Evolutionary conservation across 2,888 invertebrate genomes (phyloP), one percentile per base, ranked within the genome.

Genomic region (Ceraclea dissimilis): DNA sequence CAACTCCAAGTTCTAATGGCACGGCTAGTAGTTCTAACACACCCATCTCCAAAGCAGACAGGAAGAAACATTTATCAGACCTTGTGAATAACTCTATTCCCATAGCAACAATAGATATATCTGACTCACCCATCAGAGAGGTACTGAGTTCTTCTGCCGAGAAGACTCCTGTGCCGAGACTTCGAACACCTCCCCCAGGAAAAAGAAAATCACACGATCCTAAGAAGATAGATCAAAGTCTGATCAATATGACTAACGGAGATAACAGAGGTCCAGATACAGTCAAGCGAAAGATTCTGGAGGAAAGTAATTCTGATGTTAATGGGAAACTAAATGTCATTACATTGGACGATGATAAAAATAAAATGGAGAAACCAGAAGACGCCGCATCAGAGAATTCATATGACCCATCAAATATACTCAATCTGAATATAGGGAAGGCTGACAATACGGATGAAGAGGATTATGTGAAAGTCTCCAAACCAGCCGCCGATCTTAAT

Each of bases 401-500:
- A 10, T 62, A 56, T 21, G 61, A 62, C 34, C 63, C 63, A 2
- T 62, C 62, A 10, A 61, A 61, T 39, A 57, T 63, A 13, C 49
- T 62, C 4, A 59, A 62, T 46, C 49, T 59, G 18, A 54, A 60
- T 17, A 18, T 59, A 22, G 53, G 69, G 68, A 0, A 67, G 69
- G 18, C 60, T 66, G 39, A 33, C 69, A 33, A 69, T 70, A 34
- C 73, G 73, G 52, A 60, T 68, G 2, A 67, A 67, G 54, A 54
- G 8, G 47, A 57, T 39, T 57, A 57, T 18, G 53, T 51, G n/a
- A 54, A 57, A 39, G 54, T 57, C 11, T 56, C 69, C 0, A 73
- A 73, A 50, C 72, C 73, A 0, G 76, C 77, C 0, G 74, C 73
- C 21, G 73, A 74, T 34, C 54, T 76, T 26, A 77, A 77, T 58